A percentile compares a stretch with the other conserved stretches of the same genome.
These are phyloP conservation scores for Brachylomia viminalis DNA, from an alignment of 2,888 invertebrate genomes.

Conservation along the genomic window DNA sequence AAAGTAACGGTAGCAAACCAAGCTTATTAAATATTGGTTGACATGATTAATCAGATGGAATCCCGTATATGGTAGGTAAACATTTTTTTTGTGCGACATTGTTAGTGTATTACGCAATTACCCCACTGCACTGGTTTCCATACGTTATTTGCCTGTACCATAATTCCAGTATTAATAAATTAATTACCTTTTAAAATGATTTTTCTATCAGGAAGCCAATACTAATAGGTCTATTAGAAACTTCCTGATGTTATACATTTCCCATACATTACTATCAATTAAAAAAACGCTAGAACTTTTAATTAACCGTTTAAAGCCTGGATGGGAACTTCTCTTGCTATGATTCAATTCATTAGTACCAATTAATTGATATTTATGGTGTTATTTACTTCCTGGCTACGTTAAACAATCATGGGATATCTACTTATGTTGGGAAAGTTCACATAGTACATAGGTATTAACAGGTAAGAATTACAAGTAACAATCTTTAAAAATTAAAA, in stretches of 20 bases:
- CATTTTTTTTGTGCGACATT: too few relatives aligned
- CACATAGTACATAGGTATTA: conserved; percentile 8
- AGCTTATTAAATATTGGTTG: too few relatives aligned
- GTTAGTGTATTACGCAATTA: neutral
- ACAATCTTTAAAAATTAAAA: neutral
- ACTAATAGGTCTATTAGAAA: neutral
- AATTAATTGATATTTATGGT: conserved; percentile 23
- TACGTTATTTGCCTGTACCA: neutral
- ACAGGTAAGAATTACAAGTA: neutral
- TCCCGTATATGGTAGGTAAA: too few relatives aligned
- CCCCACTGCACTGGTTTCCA: neutral
- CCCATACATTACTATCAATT: neutral
- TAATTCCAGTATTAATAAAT: neutral
- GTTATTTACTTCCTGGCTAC: conserved; percentile 32
- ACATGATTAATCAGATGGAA: too few relatives aligned
- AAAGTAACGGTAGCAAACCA: too few relatives aligned
- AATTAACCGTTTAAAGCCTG: conserved; percentile 4
- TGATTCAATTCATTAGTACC: conserved; percentile 16
- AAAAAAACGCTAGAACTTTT: neutral
- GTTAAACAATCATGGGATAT: conserved; percentile 53
- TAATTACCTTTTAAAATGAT: neutral
- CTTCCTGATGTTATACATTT: neutral
- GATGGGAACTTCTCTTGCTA: conserved; percentile 15
- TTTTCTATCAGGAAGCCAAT: neutral
- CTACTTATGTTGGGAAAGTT: conserved; percentile 29